A percentile compares a stretch with the other conserved stretches of the same genome.
Conservation (phyloP, 2,888 invertebrate genomes). For the Ennomos fuscantarius region DNA sequence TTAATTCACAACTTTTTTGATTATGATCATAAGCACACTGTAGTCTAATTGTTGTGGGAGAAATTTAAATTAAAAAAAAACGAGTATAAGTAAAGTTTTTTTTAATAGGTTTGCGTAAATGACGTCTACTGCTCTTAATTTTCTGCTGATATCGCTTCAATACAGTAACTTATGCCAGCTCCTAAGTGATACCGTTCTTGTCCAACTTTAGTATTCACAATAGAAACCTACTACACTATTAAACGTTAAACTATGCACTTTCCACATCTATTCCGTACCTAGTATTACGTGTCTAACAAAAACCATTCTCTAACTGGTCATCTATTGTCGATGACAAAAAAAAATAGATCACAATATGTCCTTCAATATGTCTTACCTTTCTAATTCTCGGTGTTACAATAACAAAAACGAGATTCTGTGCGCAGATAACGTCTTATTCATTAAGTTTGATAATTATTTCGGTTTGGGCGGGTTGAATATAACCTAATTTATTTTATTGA, state of each 20-base stretch:
- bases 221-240: constrained; percentile 53
- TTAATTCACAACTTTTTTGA: too few relatives aligned
- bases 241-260: constrained; percentile 55
- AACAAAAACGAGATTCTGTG: constrained; percentile 54
- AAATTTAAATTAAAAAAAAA: too few relatives aligned
- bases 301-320: constrained; percentile 40
- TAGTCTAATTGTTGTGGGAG: too few relatives aligned
- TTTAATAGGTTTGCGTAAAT: too few relatives aligned
- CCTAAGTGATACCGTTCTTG: constrained; percentile 72
- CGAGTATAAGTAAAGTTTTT: too few relatives aligned
- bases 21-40: too few relatives aligned
- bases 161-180: constrained; percentile 47
- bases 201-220: constrained; percentile 66
- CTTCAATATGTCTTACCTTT: constrained; percentile 55
- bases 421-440: constrained; percentile 56
- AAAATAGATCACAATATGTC: constrained; percentile 48
- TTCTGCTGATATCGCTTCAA: not conserved
- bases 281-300: constrained; percentile 43
- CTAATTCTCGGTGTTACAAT: constrained; percentile 50
- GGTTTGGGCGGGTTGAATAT: constrained; percentile 42
- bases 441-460: constrained; percentile 55
- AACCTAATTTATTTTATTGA: constrained; percentile 44
- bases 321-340: constrained; percentile 46
- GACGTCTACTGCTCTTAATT: too few relatives aligned
- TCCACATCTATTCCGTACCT: constrained; percentile 60